Conservation (phyloP, 2,888 invertebrate species). For the Sarcophaga variegata region DNA sequence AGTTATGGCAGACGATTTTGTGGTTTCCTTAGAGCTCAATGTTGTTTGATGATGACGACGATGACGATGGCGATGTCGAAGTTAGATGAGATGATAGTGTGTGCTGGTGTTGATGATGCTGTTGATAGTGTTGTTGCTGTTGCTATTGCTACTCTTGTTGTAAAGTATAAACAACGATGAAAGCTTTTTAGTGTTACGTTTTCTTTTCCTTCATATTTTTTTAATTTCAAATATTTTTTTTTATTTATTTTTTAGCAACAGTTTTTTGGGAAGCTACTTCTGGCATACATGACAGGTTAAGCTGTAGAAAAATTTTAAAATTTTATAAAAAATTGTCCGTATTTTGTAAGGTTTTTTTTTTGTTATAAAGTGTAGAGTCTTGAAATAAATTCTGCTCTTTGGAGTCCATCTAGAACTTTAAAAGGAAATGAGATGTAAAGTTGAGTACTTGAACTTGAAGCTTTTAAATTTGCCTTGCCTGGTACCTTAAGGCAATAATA, state of each 20-base stretch:
- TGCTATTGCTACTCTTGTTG: background rate
- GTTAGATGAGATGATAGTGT: constrained; percentile 63
- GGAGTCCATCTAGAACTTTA: no score
- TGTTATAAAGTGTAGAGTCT: no score
- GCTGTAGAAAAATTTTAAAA: background rate
- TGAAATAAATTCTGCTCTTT: no score
- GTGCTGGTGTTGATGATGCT: background rate
- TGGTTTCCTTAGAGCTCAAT: constrained; percentile 75
- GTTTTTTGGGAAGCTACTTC: background rate
- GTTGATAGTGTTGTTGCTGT: constrained; percentile 33
- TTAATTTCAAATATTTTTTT: background rate
- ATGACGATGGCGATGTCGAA: constrained; percentile 16
- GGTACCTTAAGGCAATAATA: no score
- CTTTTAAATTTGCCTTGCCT: no score
- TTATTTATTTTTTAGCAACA: background rate
- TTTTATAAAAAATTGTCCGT: no score
- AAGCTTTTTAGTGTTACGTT: constrained; percentile 78
- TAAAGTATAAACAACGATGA: constrained; percentile 71
- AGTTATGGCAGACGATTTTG: constrained; percentile 81
- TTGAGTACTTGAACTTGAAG: no score
- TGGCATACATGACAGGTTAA: background rate
- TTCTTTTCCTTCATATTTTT: constrained; percentile 26
- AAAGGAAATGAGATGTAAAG: no score
- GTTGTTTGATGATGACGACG: constrained; percentile 69
- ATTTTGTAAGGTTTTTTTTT: no score